Base-by-base conservation (phyloP, 2,888 invertebrate genomes). In the Pachycephus smyrnensis region DNA sequence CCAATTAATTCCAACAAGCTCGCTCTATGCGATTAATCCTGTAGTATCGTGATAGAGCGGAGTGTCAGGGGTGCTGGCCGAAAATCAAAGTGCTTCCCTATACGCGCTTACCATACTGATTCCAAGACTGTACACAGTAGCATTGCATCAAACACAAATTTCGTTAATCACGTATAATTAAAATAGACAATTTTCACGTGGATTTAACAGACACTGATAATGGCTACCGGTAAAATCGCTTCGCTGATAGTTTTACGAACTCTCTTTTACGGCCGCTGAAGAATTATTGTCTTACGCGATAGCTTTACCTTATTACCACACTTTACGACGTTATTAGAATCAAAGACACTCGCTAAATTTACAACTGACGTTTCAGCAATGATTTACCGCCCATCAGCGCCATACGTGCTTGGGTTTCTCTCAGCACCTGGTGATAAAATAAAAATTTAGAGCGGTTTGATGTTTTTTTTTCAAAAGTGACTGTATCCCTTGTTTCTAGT, bases 1-100 rank as follows among this genome's bases (percentile, higher is more conserved):
- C 89, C 90, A 91, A 91, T 91, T 91, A 91, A 91, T 91, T 91
- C 89, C 90, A 88, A 90, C 91, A 90, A 91, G 90, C 88, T 90
- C 87, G 87, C 87, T 86, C 86, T 86, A 84, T 87, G 88, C 87
- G 89, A 90, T 90, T 90, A 90, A 89, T 86, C 87, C 84, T 80
- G 81, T 77, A 68, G 69, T 69, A 75, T 74, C 74, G 79, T 74
- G 77, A 77, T 77, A 79, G 75, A 73, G 75, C 75, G 74, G 76
- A 75, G 73, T 71, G 71, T 71, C 71, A 71, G 31, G 31, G 71
- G 30, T 71, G 31, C 31, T 33, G 31, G 12, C 71, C 12, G 71
- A 71, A 71, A 33, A 31, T 9, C 71, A 71, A 71, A 71, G 69
- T 40, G 40, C 55, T 55, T 55, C 23, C 23, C 55, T 23, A 55